Conservation (phyloP, 1,140 invertebrate genomes). For the Drosophila nebulosa region DNA sequence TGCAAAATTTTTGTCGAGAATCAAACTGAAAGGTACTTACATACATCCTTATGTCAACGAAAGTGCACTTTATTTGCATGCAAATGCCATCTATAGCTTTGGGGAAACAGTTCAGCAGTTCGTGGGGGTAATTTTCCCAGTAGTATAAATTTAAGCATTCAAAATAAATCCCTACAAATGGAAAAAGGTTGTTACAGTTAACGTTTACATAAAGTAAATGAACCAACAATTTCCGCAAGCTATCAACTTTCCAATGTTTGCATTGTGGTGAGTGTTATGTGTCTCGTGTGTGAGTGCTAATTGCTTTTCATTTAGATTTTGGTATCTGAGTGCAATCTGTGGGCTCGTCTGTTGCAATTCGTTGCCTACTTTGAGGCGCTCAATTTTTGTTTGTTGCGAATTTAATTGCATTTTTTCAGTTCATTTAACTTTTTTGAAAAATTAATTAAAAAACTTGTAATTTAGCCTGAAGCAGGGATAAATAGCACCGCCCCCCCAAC, state of each 20-base stretch:
- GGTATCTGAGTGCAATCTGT: not conserved
- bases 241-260: slow-evolving; percentile 18
- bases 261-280: not conserved
- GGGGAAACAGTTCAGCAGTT: slow-evolving; percentile 3
- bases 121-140: slow-evolving; percentile 53
- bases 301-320: slow-evolving; percentile 12
- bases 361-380: slow-evolving; percentile 4
- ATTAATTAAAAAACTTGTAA: slow-evolving; percentile 44
- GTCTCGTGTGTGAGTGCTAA: slow-evolving; percentile 12
- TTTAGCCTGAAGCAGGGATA: slow-evolving; percentile 9
- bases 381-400: not conserved
- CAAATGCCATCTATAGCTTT: slow-evolving; percentile 47
- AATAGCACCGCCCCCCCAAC: not conserved
- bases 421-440: slow-evolving; percentile 35
- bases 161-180: not conserved
- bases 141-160: slow-evolving; percentile 28
- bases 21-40: not conserved
- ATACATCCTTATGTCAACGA: slow-evolving; percentile 9
- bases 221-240: slow-evolving; percentile 25
- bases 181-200: not conserved
- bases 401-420: slow-evolving; percentile 31
- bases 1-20: slow-evolving; percentile 53
- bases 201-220: slow-evolving; percentile 39
- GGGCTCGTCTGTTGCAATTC: not conserved
- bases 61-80: slow-evolving; percentile 50